Evolutionary conservation across 2,888 invertebrate genomes (phyloP), one percentile per base, ranked within the genome.

Genomic region (Hemicrepidius hirtus): DNA sequence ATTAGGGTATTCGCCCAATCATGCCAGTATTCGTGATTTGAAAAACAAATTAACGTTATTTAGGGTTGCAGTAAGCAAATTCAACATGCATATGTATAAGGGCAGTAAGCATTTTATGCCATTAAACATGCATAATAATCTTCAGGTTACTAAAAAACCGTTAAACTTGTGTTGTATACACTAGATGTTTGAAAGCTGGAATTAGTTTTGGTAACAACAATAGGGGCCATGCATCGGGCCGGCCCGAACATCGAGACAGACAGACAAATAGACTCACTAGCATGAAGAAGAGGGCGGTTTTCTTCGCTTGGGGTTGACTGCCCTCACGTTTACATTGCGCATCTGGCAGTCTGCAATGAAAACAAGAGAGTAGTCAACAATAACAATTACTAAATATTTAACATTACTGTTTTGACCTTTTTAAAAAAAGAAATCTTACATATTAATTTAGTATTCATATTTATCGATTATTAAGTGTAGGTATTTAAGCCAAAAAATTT

Each of bases 271-370:
- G 88, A 91, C 91, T 90, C 91, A 91, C 90, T 90, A 90, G 90
- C 90, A 91, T 88, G 90, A 89, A 88, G 90, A 88, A 87, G 90
- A 89, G 88, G 89, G 88, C 87, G 90, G 88, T 89, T 90, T 90
- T 88, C 90, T 90, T 90, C 90, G 88, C 89, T 90, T 90, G 88
- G 88, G 88, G 90, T 89, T 89, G 90, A 90, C 90, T 89, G 90
- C 91, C 90, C 91, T 91, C 90, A 90, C 90, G 90, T 91, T 91
- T 90, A 91, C 91, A 91, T 91, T 91, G 90, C 91, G 91, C 91
- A 90, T 91, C 90, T 91, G 91, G 90, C 90, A 91, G 91, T 92
- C 92, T 92, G 91, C 90, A 92, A 92, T 91, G 90, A 90, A 90
- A 91, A 91, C 90, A 91, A 90, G 87, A 87, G 87, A 88, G 87